Base-by-base conservation (phyloP, 2,797 vertebrate species). In the Rhinoraja longicauda region DNA sequence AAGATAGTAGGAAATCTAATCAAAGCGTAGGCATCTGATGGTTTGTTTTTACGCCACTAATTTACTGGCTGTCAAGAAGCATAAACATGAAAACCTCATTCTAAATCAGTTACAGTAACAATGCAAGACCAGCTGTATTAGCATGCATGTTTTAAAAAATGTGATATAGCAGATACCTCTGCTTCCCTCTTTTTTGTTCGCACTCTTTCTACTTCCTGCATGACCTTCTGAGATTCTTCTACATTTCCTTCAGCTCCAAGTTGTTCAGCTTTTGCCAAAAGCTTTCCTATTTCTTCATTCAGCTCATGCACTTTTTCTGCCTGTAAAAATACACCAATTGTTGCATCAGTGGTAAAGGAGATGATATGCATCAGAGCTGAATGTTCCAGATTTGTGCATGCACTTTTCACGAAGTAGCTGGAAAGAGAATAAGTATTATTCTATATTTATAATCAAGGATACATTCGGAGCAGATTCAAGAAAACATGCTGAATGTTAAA, bases 201-300 rank as follows among this genome's bases (percentile, higher is more conserved):
- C 88, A 99, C 99, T 95, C 98, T 99, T 95, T 99, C 99, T 94
- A 99, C 98, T 95, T 99, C 99, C 97, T 98, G 98, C 93, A 99
- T 96, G 91, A 99, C 97, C 95, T 98, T 99, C 94, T 99, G 99
- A 57, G 99, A 98, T 93, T 99, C 99, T 2, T 99, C 98, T 93
- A 99, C 99, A 62, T 99, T 99, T 92, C 98, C 99, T 95, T 99
- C 98, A 0, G 98, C 98, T 92, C 99, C 99, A 17, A 99, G 96
- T 95, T 99, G 98, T 93, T 99, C 99, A 0, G 98, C 98, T 96
- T 99, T 99, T 77, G 99, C 99, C 94, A 99, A 95, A 12, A 99
- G 97, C 94, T 99, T 99, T 93, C 99, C 99, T 78, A 99, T 99
- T 96, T 99, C 99, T 96, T 99, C 99, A 82, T 99, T 99, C 95